phyloP scores from a whole-genome alignment of 2,113 vertebrate species.

The Actenoides hombroni region DNA sequence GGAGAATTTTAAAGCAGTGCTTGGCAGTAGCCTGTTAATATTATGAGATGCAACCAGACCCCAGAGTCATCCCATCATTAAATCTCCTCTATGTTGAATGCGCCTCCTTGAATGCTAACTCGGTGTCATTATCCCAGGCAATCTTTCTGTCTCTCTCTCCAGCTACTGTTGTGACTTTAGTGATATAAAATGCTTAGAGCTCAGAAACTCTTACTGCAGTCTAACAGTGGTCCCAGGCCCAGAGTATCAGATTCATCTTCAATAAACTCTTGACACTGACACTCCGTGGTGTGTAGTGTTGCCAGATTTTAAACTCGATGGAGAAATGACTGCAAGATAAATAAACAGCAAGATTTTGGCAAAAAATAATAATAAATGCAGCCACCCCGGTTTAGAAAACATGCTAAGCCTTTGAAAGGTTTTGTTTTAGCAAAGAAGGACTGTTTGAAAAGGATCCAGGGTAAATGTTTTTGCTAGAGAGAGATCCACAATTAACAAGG shows the following conservation, averaged over 20 bases:
- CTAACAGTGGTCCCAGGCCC: neutral
- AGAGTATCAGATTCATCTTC: neutral
- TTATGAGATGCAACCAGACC: neutral
- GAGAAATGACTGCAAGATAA: slow-evolving; percentile 51
- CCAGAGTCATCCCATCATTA: neutral
- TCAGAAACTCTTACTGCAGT: neutral
- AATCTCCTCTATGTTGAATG: neutral
- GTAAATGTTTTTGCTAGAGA: slow-evolving; percentile 66
- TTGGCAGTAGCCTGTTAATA: neutral
- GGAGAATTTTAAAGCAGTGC: neutral
- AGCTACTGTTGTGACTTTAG: neutral
- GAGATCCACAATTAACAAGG: slow-evolving; percentile 30
- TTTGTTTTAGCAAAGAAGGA: slow-evolving; percentile 43
- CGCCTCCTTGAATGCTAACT: neutral
- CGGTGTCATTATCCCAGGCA: neutral
- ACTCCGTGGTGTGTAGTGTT: neutral
- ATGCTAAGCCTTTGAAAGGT: slow-evolving; percentile 45
- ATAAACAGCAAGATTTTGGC: slow-evolving; percentile 46
- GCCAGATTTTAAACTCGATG: slow-evolving; percentile 22
- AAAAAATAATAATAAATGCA: slow-evolving; percentile 24
- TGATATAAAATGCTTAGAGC: neutral
- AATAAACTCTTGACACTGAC: slow-evolving; percentile 19
- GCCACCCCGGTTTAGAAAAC: slow-evolving; percentile 58
- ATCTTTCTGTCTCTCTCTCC: neutral
- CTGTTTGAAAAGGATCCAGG: slow-evolving; percentile 65